Evolutionary conservation across 1,140 invertebrate genomes (phyloP), one percentile per base, ranked within the genome.

Genomic region (Bilobella aurantiaca): DNA sequence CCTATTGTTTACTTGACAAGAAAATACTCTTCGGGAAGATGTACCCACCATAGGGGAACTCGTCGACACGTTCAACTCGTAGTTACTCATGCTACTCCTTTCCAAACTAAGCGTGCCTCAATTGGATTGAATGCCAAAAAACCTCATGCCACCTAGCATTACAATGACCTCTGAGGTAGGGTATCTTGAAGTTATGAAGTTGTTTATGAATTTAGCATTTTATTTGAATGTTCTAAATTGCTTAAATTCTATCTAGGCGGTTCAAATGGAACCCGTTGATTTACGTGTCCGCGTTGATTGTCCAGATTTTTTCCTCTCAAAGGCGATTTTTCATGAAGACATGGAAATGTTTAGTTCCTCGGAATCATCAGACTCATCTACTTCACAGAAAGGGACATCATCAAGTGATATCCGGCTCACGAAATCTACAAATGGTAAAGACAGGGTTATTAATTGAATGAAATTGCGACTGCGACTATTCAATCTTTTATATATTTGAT

Each of bases 311-410:
- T 53, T 53, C 49, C 12, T 53, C 49, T 53, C 49, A 16, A 53
- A 53, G 21, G 49, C 49, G 3, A 53, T 53, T 53, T 53, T 53
- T 23, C 8, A 53, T 5, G 49, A 53, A 53, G 49, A 53, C 5
- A 53, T 53, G 49, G 49, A 53, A 23, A 53, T 53, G 25, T 53
- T 53, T 23, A 53, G 49, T 53, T 53, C 49, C 49, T 53, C 49
- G 23, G 49, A 53, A 14, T 53, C 49, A 5, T 53, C 49, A 8
- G 49, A 53, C 49, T 53, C 49, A 53, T 8, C 8, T 42, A 18
- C 34, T 42, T 42, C 18, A 12, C 34, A 12, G 8, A 42, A 42
- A 8, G 34, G 34, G 34, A 42, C n/a, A 42, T 53, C 49, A 12
- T 53, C 49, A 14, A 16, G 14, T 53, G 12, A 14, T 53, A 23